Evolutionary conservation across 2,113 vertebrate genomes (phyloP).

Genomic region (Martes martes): DNA sequence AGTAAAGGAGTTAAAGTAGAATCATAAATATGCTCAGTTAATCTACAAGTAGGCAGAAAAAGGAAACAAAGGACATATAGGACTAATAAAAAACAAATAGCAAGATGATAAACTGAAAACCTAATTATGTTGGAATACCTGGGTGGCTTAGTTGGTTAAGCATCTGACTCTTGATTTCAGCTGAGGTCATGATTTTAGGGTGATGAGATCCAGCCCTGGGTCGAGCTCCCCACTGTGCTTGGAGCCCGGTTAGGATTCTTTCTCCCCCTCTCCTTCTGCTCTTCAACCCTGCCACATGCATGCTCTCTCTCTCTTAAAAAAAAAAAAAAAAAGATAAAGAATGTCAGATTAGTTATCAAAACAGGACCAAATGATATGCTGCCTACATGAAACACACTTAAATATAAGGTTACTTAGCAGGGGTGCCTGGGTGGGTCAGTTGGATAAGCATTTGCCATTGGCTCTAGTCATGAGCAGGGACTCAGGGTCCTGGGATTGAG

Average conservation of each 20-base stretch:
- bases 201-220: background rate
- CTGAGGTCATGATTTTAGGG: background rate
- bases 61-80: background rate
- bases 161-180: background rate
- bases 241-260: background rate
- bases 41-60: background rate
- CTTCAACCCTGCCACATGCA: background rate
- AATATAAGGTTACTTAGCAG: background rate
- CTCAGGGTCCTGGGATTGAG: no score
- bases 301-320: background rate
- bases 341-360: background rate
- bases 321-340: background rate
- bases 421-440: no score
- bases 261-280: background rate
- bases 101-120: background rate
- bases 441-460: no score
- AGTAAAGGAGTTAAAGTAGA: constrained; percentile 12
- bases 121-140: background rate
- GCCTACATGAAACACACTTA: background rate
- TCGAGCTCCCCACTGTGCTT: background rate
- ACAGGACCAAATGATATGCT: background rate
- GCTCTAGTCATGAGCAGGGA: no score
- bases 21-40: background rate
- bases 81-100: background rate
- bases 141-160: background rate